Conservation (phyloP, 1,140 invertebrate species). For the Goniozus legneri region DNA sequence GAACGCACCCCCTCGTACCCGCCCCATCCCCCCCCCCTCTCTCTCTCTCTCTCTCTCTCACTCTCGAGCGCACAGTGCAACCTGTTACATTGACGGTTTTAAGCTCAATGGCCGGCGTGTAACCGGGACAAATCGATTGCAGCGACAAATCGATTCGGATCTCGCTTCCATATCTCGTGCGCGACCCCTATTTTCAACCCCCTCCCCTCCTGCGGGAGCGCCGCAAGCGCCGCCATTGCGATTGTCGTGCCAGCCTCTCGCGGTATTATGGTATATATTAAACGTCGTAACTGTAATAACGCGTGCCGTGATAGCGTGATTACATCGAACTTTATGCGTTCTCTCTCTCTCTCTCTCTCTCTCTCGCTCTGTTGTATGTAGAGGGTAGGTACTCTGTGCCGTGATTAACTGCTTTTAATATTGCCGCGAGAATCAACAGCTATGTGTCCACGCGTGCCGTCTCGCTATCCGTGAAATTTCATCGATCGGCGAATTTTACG, state of each 20-base stretch:
- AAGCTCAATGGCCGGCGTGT: conserved; percentile 3
- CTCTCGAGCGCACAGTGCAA: conserved; percentile 19
- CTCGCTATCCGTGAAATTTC: too few species aligned
- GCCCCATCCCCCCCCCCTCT: not conserved
- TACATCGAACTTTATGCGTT: too few species aligned
- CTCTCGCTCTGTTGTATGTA: too few species aligned
- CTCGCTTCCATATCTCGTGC: not conserved
- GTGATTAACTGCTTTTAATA: too few species aligned
- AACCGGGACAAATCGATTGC: not conserved
- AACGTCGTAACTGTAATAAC: too few species aligned
- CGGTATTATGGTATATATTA: too few species aligned
- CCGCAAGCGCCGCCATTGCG: too few species aligned
- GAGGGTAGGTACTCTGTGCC: too few species aligned
- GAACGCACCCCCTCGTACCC: not conserved
- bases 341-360: too few species aligned
- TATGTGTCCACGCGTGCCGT: too few species aligned
- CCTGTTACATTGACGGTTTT: conserved; percentile 39
- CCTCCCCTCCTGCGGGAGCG: not conserved
- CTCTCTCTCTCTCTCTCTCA: conserved; percentile 2
- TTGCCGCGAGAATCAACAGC: too few species aligned
- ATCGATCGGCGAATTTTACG: too few species aligned
- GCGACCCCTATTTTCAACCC: not conserved
- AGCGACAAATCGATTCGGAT: conserved; percentile 23
- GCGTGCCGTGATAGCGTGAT: not conserved
- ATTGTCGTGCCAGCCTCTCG: not conserved